A percentile compares a stretch with the other conserved stretches of the same genome.
Evolutionary conservation across 2,797 vertebrate species (phyloP).

Genomic region (Myotis vivesi): DNA sequence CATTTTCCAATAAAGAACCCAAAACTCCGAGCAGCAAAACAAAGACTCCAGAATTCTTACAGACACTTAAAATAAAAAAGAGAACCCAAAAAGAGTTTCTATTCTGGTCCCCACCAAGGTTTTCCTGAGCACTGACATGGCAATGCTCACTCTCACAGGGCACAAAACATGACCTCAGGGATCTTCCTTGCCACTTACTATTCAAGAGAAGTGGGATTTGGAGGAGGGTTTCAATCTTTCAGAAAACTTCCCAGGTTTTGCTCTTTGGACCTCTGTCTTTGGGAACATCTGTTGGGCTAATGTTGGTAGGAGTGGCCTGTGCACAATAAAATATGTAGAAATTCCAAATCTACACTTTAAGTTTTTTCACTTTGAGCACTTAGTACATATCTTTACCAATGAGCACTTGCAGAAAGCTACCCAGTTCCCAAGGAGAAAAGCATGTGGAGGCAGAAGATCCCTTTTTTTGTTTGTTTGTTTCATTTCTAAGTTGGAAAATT

Average conservation of each 20-base stretch:
- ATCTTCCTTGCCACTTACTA: background rate
- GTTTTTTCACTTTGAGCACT: background rate
- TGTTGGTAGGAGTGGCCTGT: background rate
- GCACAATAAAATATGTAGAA: slow-evolving; percentile 14
- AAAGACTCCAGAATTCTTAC: slow-evolving; percentile 33
- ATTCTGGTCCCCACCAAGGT: background rate
- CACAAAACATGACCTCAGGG: background rate
- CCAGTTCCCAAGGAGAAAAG: background rate
- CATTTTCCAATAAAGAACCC: slow-evolving; percentile 15
- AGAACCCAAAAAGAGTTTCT: background rate
- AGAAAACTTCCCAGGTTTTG: slow-evolving; percentile 5
- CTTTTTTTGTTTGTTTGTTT: background rate
- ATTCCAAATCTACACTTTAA: slow-evolving; percentile 33
- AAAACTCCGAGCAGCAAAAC: slow-evolving; percentile 37
- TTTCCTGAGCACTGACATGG: background rate
- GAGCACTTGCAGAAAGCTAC: background rate
- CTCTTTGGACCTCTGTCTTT: slow-evolving; percentile 22
- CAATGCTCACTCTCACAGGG: background rate
- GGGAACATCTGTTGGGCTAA: slow-evolving; percentile 43
- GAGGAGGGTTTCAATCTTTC: background rate
- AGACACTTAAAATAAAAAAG: background rate
- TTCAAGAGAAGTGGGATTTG: background rate
- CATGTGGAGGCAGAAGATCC: background rate
- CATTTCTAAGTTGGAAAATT: slow-evolving; percentile 55
- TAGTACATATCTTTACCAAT: background rate